Base-by-base conservation (phyloP, 1,140 invertebrate genomes). In the Orius insidiosus region DNA sequence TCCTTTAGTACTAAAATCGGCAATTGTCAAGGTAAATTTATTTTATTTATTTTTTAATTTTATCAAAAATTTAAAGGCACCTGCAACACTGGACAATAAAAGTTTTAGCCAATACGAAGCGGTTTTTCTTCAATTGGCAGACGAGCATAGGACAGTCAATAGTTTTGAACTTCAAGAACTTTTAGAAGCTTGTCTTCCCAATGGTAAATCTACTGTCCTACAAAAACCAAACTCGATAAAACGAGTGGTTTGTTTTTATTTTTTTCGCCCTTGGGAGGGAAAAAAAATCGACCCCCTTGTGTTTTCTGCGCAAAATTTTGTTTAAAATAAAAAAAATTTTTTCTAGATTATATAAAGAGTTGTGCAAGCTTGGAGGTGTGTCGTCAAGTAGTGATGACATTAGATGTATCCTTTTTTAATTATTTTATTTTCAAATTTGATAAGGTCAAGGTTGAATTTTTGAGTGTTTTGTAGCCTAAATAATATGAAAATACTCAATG, bases 291-390 rank as follows among this genome's bases (percentile, higher is more conserved):
- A 31, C 30, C 10, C n/a, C n/a, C n/a, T n/a, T n/a, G n/a, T n/a
- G n/a, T n/a, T n/a, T n/a, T n/a, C n/a, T n/a, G n/a, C n/a, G n/a
- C n/a, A n/a, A n/a, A n/a, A n/a, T n/a, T n/a, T n/a, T n/a, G n/a
- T n/a, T n/a, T n/a, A n/a, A n/a, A n/a, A n/a, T n/a, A n/a, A n/a
- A n/a, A n/a, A n/a, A n/a, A n/a, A 39, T 37, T 51, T 55, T 49
- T 64, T 66, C 31, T 56, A 78, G 76, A 94, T 68, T 92, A 92
- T 55, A 89, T 94, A 41, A 92, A 90, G 60, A 90, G 86, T 50
- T 92, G 86, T 63, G 87, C 87, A 0, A 88, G 81, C 33, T 75
- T 92, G 52, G 87, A 92, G 65, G 86, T 90, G 9, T 92, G 87
- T 59, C 68, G 85, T 49, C 86, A 92, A 68, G 81, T 92, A 9